phyloP scores from a whole-genome alignment of 2,888 invertebrate genomes.

The Drosophila bunnanda region DNA sequence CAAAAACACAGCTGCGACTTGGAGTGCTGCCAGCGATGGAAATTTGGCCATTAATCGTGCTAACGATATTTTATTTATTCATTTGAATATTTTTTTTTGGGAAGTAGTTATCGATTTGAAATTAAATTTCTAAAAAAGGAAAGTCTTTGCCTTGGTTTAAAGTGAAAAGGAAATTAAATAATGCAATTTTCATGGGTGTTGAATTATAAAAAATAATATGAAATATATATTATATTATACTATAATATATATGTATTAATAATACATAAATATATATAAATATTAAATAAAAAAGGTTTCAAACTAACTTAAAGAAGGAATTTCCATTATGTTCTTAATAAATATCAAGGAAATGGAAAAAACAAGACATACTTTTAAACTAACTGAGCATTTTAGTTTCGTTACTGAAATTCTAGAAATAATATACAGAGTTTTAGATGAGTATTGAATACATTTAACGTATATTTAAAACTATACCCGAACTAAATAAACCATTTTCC shows the following conservation, averaged over 20 bases:
- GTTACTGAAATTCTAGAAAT: not conserved
- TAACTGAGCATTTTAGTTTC: not conserved
- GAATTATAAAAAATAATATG: too few species aligned
- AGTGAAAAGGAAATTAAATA: not conserved
- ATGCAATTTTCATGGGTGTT: not conserved
- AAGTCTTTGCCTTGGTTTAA: not conserved
- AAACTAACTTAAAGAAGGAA: too few species aligned
- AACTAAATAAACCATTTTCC: too few species aligned
- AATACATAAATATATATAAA: too few species aligned
- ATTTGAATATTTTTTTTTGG: slow-evolving; percentile 5
- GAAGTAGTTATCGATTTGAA: not conserved
- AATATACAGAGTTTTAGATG: too few species aligned
- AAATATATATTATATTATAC: not conserved
- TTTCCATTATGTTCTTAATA: too few species aligned
- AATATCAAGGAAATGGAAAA: too few species aligned
- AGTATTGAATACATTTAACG: not conserved
- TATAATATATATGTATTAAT: too few species aligned
- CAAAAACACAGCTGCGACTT: slow-evolving; percentile 29
- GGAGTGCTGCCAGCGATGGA: slow-evolving; percentile 19
- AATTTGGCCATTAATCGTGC: slow-evolving; percentile 23
- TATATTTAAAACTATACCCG: not conserved
- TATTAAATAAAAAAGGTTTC: too few species aligned
- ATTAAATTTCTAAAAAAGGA: slow-evolving; percentile 9
- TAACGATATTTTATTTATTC: slow-evolving; percentile 18
- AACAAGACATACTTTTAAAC: too few species aligned